phyloP scores from a whole-genome alignment of 1,140 invertebrate species.

The Hetaerina americana region DNA sequence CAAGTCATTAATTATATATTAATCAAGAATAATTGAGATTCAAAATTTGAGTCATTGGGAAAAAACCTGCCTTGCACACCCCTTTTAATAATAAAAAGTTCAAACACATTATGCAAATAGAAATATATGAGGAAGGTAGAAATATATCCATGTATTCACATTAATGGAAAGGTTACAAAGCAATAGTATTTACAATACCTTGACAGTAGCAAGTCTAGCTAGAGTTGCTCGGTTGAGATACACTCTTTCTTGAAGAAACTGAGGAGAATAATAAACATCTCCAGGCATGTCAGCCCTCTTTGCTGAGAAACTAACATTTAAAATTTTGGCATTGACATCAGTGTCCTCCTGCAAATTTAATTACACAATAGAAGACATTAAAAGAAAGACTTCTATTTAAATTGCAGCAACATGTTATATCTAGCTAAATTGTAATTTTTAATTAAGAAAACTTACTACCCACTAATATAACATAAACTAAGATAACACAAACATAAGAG shows the following conservation, averaged over 20 bases:
- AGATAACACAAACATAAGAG: too few relatives aligned
- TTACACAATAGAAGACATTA: too few relatives aligned
- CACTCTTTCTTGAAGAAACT: constrained; percentile 84
- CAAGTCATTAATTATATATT: too few relatives aligned
- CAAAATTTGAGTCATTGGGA: background rate
- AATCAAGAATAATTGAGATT: background rate
- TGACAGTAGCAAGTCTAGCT: constrained; percentile 72
- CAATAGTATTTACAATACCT: constrained; percentile 43
- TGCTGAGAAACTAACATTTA: constrained; percentile 93
- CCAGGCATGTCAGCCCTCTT: constrained; percentile 57
- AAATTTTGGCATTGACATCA: constrained; percentile 69
- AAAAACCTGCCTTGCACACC: background rate
- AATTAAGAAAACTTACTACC: too few relatives aligned
- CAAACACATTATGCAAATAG: too few relatives aligned
- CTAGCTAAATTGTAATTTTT: too few relatives aligned
- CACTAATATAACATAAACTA: too few relatives aligned
- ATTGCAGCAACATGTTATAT: too few relatives aligned
- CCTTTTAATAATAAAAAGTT: background rate
- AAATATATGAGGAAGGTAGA: too few relatives aligned
- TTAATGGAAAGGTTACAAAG: background rate
- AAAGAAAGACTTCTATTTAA: too few relatives aligned
- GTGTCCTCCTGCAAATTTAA: constrained; percentile 56
- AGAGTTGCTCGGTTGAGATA: constrained; percentile 80
- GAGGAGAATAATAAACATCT: constrained; percentile 68
- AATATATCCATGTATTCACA: too few relatives aligned